These are phyloP conservation scores for Pseudoips prasinana DNA, from an alignment of 2,888 invertebrate genomes.

Conservation along the genomic window DNA sequence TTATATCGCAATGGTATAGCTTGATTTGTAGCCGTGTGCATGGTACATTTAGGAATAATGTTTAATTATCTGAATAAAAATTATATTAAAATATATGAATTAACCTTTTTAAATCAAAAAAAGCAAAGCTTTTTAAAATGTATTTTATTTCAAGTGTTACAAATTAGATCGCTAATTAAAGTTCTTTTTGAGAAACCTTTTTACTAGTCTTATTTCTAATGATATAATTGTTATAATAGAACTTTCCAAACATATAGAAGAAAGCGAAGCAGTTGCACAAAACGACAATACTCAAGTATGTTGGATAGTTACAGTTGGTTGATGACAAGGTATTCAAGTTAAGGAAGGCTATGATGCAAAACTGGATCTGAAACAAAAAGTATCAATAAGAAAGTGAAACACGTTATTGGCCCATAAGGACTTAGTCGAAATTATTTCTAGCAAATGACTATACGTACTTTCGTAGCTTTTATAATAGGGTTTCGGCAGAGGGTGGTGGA, in stretches of 20 bases:
- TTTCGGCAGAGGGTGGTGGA: too few relatives aligned
- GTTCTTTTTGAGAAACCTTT: too few relatives aligned
- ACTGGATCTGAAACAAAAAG: slow-evolving; percentile 82
- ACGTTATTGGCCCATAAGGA: not conserved
- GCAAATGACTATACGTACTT: not conserved
- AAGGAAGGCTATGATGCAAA: slow-evolving; percentile 85
- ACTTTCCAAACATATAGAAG: slow-evolving; percentile 87
- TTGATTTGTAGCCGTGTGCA: too few relatives aligned
- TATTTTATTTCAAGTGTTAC: too few relatives aligned
- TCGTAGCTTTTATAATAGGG: not conserved
- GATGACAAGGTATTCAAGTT: slow-evolving; percentile 78
- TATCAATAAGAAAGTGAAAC: not conserved
- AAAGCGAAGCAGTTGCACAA: slow-evolving; percentile 84
- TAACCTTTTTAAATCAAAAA: too few relatives aligned
- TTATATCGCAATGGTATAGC: too few relatives aligned
- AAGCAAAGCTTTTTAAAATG: too few relatives aligned
- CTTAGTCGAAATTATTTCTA: not conserved
- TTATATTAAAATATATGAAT: too few relatives aligned
- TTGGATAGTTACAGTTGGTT: slow-evolving; percentile 84
- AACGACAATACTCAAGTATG: slow-evolving; percentile 80
- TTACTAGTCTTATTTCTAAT: slow-evolving; percentile 23
- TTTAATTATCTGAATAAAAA: too few relatives aligned
- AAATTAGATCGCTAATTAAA: too few relatives aligned
- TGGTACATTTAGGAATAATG: too few relatives aligned
- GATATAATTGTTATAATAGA: slow-evolving; percentile 84